These are phyloP conservation scores for Achroia grisella DNA, from an alignment of 1,140 invertebrate genomes.

Conservation along the genomic window DNA sequence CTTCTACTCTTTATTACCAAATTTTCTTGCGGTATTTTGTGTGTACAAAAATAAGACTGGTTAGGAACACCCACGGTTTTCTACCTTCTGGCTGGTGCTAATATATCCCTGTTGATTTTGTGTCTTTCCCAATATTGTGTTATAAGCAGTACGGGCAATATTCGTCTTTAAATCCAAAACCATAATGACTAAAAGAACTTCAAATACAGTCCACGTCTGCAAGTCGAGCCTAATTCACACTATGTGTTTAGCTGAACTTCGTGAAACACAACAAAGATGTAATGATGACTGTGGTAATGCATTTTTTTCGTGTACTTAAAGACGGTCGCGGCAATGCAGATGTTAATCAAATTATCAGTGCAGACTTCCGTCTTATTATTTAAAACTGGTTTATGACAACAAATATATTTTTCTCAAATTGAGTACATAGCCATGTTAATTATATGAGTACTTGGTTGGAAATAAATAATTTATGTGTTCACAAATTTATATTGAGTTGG, in stretches of 20 bases:
- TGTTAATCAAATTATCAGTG: conserved; percentile 66
- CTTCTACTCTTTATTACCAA: conserved; percentile 27
- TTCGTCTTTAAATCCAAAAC: conserved; percentile 26
- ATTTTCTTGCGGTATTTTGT: conserved; percentile 29
- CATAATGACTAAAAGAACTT: conserved; percentile 22
- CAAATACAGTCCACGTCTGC: conserved; percentile 15
- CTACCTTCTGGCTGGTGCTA: conserved; percentile 50
- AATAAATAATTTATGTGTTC: conserved; percentile 41
- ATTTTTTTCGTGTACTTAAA: conserved; percentile 60
- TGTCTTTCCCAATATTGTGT: conserved; percentile 30
- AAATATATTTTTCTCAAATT: too few relatives aligned
- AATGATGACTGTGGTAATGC: conserved; percentile 61
- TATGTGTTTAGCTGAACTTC: conserved; percentile 61
- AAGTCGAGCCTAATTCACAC: conserved; percentile 60
- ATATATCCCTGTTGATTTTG: conserved; percentile 62
- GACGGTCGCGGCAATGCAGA: conserved; percentile 45
- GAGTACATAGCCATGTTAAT: neutral
- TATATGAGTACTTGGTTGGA: conserved; percentile 10
- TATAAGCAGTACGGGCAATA: conserved; percentile 26
- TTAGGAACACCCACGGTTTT: conserved; percentile 63
- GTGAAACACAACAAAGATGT: conserved; percentile 61
- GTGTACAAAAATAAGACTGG: conserved; percentile 34
- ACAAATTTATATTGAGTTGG: conserved; percentile 44
- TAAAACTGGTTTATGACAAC: conserved; percentile 33
- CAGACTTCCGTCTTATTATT: conserved; percentile 57